Percentiles rank a stretch among this genome's conserved stretches.
Evolutionary conservation across 2,888 invertebrate genomes (phyloP).

Genomic region (Spodoptera exigua): DNA sequence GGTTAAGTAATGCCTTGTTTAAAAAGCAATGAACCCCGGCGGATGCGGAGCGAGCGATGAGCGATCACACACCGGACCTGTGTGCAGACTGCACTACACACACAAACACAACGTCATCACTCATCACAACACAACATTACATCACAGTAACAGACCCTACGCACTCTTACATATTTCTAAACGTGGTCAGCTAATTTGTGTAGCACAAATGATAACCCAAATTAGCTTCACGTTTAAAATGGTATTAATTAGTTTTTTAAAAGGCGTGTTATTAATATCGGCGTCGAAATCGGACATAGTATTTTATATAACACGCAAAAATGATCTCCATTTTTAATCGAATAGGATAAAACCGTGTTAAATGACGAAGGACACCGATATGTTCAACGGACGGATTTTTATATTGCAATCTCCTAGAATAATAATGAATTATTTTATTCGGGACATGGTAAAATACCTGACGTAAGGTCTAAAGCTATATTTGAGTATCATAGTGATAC

Average conservation of each 20-base stretch:
- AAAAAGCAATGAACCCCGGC: conserved; percentile 78
- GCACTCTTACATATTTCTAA: conserved; percentile 40
- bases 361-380: conserved; percentile 30
- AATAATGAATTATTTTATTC: conserved; percentile 22
- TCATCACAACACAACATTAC: conserved; percentile 8
- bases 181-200: conserved; percentile 53
- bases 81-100: conserved; percentile 59
- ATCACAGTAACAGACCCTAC: conserved; percentile 11
- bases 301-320: conserved; percentile 39
- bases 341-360: conserved; percentile 40
- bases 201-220: conserved; percentile 34
- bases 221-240: conserved; percentile 53
- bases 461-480: conserved; percentile 47
- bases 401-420: conserved; percentile 33
- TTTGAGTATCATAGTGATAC: conserved; percentile 47
- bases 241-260: conserved; percentile 27
- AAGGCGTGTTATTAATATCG: conserved; percentile 39
- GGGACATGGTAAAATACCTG: conserved; percentile 21
- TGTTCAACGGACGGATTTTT: conserved; percentile 21
- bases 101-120: conserved; percentile 5
- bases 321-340: conserved; percentile 51
- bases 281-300: conserved; percentile 35
- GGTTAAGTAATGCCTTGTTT: conserved; percentile 80
- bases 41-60: conserved; percentile 53
- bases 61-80: conserved; percentile 46